Conservation (phyloP, 2,888 invertebrate species). For the Troides oblongomaculatus region DNA sequence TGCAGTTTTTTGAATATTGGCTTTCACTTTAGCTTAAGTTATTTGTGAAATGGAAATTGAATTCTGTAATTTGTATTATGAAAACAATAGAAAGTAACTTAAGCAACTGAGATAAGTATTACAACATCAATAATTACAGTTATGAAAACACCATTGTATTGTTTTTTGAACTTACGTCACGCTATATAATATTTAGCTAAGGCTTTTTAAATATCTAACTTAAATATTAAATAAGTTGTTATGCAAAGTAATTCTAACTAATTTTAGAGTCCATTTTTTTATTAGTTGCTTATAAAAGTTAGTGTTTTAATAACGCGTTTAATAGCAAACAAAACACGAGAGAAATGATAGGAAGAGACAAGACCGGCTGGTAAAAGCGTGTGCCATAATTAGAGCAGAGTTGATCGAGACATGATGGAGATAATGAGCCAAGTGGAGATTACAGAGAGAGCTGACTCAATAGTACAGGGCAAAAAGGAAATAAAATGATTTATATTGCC, state of each 20-base stretch:
- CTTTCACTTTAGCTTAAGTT: conserved; percentile 24
- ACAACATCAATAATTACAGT: background rate
- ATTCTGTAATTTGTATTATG: conserved; percentile 15
- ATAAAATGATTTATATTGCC: conserved; percentile 3
- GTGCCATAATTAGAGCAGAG: conserved; percentile 61
- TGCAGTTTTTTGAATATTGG: conserved; percentile 6
- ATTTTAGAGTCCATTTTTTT: background rate
- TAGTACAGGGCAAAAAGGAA: conserved; percentile 1
- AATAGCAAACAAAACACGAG: background rate
- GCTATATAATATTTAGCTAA: background rate
- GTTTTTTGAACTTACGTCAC: background rate
- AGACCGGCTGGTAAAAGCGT: conserved; percentile 42
- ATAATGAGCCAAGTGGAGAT: conserved; percentile 55
- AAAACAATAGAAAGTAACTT: conserved; percentile 15
- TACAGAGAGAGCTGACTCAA: conserved; percentile 60
- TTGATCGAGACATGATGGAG: conserved; percentile 62
- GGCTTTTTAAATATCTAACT: background rate
- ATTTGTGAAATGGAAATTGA: background rate
- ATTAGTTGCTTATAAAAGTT: background rate
- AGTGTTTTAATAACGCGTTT: background rate
- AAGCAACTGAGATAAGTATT: background rate
- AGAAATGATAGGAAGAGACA: conserved; percentile 22
- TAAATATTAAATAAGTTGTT: no score
- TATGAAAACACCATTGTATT: background rate
- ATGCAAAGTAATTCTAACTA: no score